Conservation (phyloP, 1,140 invertebrate species). For the Samia ricini region DNA sequence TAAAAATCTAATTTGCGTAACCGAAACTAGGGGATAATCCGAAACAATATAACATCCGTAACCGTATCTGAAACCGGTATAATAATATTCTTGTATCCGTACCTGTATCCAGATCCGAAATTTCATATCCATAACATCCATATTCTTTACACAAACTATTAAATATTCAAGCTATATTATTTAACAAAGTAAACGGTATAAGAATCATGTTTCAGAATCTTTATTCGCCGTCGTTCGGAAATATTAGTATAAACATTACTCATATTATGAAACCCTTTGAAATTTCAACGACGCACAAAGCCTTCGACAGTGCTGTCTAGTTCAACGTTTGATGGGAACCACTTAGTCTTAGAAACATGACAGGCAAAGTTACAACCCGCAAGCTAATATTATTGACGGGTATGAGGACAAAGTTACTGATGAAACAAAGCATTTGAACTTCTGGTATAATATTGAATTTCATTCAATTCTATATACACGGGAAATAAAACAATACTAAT, state of each 20-base stretch:
- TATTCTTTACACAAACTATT: no score
- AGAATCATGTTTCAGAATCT: background rate
- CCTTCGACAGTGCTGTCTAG: conserved; percentile 10
- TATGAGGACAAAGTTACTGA: conserved; percentile 14
- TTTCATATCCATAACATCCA: no score
- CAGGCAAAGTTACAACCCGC: conserved; percentile 18
- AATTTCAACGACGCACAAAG: conserved; percentile 6
- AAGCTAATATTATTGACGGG: conserved; percentile 28
- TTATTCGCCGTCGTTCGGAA: background rate
- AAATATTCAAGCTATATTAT: no score
- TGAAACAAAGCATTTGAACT: background rate
- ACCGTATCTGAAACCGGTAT: no score
- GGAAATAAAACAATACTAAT: background rate
- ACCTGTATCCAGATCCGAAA: no score
- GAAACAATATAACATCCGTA: no score
- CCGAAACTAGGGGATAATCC: no score
- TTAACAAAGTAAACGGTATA: background rate
- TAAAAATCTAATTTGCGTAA: no score
- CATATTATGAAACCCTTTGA: background rate
- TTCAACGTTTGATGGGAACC: conserved; percentile 18
- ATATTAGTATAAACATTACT: background rate
- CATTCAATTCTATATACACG: background rate
- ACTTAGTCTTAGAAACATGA: conserved; percentile 28
- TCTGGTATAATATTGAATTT: background rate
- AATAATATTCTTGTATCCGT: no score